Evolutionary conservation across 1,140 invertebrate genomes (phyloP).

Genomic region (Dreissena rostriformis): DNA sequence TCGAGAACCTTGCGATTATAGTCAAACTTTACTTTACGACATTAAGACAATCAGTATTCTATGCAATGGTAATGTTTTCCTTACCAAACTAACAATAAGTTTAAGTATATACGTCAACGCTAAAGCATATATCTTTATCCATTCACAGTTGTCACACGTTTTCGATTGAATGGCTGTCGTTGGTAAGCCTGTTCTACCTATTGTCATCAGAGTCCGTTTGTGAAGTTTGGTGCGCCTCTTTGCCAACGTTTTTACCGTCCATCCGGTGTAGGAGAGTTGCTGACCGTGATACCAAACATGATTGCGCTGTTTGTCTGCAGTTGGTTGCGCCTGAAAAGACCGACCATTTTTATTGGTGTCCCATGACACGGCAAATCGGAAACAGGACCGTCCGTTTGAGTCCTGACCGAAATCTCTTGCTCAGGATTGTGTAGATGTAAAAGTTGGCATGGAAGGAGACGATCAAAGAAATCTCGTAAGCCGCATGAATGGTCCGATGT

Average conservation of each 20-base stretch:
- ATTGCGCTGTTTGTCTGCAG: background rate
- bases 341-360: background rate
- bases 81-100: too few relatives aligned
- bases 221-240: background rate
- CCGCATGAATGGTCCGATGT: constrained; percentile 2
- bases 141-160: too few relatives aligned
- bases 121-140: too few relatives aligned
- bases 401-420: constrained; percentile 7
- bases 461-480: constrained; percentile 6
- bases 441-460: constrained; percentile 32
- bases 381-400: background rate
- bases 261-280: background rate
- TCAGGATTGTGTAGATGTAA: constrained; percentile 23
- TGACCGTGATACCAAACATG: background rate
- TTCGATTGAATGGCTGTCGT: background rate
- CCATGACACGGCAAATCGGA: background rate
- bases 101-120: too few relatives aligned
- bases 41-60: too few relatives aligned
- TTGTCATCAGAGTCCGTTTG: background rate
- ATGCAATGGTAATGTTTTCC: too few relatives aligned
- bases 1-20: too few relatives aligned
- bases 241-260: background rate
- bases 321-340: background rate
- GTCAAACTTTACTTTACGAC: too few relatives aligned
- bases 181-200: background rate